Conservation (phyloP, 2,888 invertebrate genomes). For the Melanargia galathea region DNA sequence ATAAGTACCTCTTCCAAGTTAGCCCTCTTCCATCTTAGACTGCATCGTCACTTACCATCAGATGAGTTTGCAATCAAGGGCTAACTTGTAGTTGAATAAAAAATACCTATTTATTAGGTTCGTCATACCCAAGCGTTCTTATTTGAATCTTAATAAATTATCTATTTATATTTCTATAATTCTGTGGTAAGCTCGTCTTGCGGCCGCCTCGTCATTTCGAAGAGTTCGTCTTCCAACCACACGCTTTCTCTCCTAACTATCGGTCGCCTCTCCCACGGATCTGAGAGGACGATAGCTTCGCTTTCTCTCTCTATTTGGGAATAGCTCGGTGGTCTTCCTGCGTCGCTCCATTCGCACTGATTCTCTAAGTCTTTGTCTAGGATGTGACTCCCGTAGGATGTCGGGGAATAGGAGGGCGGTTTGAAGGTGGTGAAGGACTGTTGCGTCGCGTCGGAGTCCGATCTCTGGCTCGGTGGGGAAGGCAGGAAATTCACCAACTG, state of each 20-base stretch:
- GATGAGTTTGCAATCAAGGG: too few relatives aligned
- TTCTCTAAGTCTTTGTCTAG: slow-evolving; percentile 70
- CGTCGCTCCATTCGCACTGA: slow-evolving; percentile 81
- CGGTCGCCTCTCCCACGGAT: slow-evolving; percentile 77
- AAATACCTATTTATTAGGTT: too few relatives aligned
- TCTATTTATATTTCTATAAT: slow-evolving; percentile 72
- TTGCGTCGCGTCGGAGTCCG: slow-evolving; percentile 69
- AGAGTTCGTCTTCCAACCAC: slow-evolving; percentile 90
- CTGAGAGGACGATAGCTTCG: slow-evolving; percentile 70
- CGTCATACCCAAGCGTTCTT: not conserved
- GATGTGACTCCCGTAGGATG: slow-evolving; percentile 74
- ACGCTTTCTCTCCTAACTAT: slow-evolving; percentile 81
- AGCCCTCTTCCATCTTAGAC: too few relatives aligned
- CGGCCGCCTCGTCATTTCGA: slow-evolving; percentile 91
- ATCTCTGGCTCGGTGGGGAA: slow-evolving; percentile 76
- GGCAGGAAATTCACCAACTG: slow-evolving; percentile 90
- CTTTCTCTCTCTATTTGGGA: slow-evolving; percentile 73
- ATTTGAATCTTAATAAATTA: slow-evolving; percentile 12
- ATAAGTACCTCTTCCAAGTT: too few relatives aligned
- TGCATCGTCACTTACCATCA: too few relatives aligned
- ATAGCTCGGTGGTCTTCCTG: slow-evolving; percentile 77
- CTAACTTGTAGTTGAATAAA: too few relatives aligned
- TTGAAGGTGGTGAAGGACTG: slow-evolving; percentile 79
- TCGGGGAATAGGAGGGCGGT: slow-evolving; percentile 77
- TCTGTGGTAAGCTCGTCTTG: slow-evolving; percentile 95